These are phyloP conservation scores for Lepidonotus clava DNA, from an alignment of 2,888 invertebrate species.

Conservation along the genomic window DNA sequence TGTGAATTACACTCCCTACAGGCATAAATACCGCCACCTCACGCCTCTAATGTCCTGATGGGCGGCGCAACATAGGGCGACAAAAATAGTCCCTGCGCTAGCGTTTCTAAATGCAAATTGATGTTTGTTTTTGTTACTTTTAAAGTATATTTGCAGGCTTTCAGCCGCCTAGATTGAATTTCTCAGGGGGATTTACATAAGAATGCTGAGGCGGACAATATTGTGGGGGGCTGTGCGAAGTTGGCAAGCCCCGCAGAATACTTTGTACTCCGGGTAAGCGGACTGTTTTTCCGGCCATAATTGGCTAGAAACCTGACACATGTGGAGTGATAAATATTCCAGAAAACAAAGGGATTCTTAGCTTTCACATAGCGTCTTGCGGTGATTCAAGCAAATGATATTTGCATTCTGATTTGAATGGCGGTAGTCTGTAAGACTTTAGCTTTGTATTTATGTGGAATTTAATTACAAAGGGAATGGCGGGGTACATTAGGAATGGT, in stretches of 20 bases:
- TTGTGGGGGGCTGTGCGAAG: too few relatives aligned
- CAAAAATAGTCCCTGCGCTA: background rate
- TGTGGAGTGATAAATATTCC: background rate
- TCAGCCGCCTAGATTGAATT: slow-evolving; percentile 3
- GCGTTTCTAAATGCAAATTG: slow-evolving; percentile 19
- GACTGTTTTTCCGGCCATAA: background rate
- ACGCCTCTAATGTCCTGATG: slow-evolving; percentile 11
- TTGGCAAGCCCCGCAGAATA: background rate
- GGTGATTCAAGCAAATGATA: background rate
- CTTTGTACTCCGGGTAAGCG: background rate
- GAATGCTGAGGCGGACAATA: background rate
- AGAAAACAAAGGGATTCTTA: background rate
- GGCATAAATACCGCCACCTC: background rate
- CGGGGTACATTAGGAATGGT: background rate
- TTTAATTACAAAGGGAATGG: background rate
- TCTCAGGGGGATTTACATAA: background rate
- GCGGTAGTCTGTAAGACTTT: background rate
- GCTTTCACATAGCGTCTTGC: background rate
- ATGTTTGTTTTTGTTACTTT: slow-evolving; percentile 22
- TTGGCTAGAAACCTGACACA: slow-evolving; percentile 14
- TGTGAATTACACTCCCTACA: background rate
- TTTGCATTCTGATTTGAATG: background rate
- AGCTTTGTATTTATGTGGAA: slow-evolving; percentile 5
- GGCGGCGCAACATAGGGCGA: background rate
- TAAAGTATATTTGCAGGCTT: slow-evolving; percentile 26